Evolutionary conservation across 2,888 invertebrate species (phyloP).

Genomic region (Eupelmus urozonus): DNA sequence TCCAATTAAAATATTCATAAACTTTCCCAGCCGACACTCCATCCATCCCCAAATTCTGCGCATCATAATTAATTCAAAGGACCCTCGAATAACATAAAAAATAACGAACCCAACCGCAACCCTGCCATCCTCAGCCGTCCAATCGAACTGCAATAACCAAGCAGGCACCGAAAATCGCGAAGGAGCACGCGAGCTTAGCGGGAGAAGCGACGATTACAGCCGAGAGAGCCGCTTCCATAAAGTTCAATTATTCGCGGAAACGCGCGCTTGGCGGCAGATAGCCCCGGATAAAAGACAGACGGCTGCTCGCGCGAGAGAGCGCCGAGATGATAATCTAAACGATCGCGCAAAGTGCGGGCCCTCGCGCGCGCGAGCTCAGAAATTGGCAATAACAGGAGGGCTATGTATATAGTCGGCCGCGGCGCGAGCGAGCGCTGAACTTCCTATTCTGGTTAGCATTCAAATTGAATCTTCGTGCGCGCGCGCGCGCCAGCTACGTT

Average conservation of each 20-base stretch:
- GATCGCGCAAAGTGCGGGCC: conserved; percentile 72
- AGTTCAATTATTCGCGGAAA: conserved; percentile 68
- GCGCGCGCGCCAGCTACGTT: conserved; percentile 69
- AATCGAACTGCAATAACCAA: neutral
- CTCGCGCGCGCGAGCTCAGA: conserved; percentile 52
- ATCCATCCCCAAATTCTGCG: neutral
- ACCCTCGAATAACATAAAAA: conserved; percentile 18
- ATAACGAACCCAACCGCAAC: conserved; percentile 11
- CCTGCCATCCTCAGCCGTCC: neutral
- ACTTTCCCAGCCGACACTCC: neutral
- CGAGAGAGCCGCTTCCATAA: conserved; percentile 33
- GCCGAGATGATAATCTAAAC: conserved; percentile 75
- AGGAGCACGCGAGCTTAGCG: conserved; percentile 18
- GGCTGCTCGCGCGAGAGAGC: conserved; percentile 52
- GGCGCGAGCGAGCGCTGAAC: conserved; percentile 67
- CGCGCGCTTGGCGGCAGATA: conserved; percentile 54
- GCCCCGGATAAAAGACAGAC: conserved; percentile 57
- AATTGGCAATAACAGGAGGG: conserved; percentile 74
- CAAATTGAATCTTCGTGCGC: conserved; percentile 74
- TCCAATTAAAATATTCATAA: conserved; percentile 29
- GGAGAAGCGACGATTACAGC: neutral
- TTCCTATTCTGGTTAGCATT: conserved; percentile 76
- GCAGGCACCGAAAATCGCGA: conserved; percentile 22
- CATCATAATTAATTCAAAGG: conserved; percentile 58
- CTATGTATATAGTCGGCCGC: no score